Conservation (phyloP, 2,888 invertebrate species). For the Sesia apiformis region DNA sequence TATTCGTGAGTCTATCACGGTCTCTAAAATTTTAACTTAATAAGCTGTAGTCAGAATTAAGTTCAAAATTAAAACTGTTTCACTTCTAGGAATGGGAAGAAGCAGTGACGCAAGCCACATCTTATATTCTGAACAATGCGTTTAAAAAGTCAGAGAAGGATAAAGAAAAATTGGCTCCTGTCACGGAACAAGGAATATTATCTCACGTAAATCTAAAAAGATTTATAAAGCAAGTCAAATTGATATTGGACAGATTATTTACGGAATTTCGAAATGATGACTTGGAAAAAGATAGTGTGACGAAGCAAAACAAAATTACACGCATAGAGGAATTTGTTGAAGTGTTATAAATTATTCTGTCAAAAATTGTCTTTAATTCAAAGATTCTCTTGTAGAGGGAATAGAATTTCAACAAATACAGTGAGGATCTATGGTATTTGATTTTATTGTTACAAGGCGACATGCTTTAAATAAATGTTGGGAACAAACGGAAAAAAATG, state of each 20-base stretch:
- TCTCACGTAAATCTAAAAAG: conserved; percentile 59
- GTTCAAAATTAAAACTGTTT: background rate
- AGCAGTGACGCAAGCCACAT: conserved; percentile 78
- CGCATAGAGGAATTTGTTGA: conserved; percentile 63
- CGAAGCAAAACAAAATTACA: conserved; percentile 19
- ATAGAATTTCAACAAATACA: no score
- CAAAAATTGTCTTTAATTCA: no score
- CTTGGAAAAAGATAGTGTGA: conserved; percentile 14
- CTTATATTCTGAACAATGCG: conserved; percentile 77
- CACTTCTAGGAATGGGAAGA: conserved; percentile 85
- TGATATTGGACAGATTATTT: conserved; percentile 50
- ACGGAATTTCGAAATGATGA: conserved; percentile 5
- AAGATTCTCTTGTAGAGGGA: no score
- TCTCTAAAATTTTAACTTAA: background rate
- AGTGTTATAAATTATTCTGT: conserved; percentile 32
- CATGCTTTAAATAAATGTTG: no score
- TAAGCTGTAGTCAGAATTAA: background rate
- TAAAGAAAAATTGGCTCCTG: conserved; percentile 70
- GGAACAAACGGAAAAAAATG: no score
- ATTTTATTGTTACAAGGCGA: no score
- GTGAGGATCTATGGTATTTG: no score
- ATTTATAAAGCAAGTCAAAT: conserved; percentile 52
- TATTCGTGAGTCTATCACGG: background rate
- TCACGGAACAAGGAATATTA: conserved; percentile 58
- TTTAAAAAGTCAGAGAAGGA: conserved; percentile 79